These are phyloP conservation scores for Campoplex nolae DNA, from an alignment of 2,888 invertebrate species.

Conservation along the genomic window DNA sequence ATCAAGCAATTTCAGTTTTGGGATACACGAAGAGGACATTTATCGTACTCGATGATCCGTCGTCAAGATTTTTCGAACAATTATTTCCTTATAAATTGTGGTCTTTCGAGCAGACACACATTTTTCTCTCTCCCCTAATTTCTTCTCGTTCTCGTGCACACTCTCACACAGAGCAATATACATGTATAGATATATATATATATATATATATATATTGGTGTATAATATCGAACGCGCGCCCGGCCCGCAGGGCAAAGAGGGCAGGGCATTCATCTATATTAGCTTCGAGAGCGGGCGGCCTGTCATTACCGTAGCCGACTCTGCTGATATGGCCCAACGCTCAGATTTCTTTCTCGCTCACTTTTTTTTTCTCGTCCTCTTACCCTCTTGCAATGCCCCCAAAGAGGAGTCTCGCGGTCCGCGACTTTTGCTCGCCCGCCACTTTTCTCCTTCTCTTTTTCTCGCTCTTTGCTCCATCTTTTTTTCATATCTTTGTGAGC, in stretches of 20 bases:
- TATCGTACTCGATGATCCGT: slow-evolving; percentile 42
- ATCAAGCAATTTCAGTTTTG: slow-evolving; percentile 42
- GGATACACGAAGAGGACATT: not conserved
- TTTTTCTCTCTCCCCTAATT: slow-evolving; percentile 45
- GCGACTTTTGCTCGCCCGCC: slow-evolving; percentile 60
- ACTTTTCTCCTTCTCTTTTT: slow-evolving; percentile 42
- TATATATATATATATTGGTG: slow-evolving; percentile 46
- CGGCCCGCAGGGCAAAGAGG: slow-evolving; percentile 83
- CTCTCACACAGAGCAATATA: not conserved
- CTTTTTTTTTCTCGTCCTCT: slow-evolving; percentile 56
- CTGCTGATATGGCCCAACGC: slow-evolving; percentile 73
- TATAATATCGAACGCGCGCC: slow-evolving; percentile 68
- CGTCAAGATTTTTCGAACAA: slow-evolving; percentile 47
- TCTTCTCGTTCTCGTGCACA: slow-evolving; percentile 37
- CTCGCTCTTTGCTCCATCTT: slow-evolving; percentile 40
- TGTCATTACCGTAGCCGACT: slow-evolving; percentile 84
- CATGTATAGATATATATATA: slow-evolving; percentile 38
- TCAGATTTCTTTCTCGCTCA: slow-evolving; percentile 62
- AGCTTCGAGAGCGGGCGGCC: slow-evolving; percentile 85
- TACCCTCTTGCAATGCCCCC: slow-evolving; percentile 22
- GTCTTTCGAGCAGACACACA: slow-evolving; percentile 43
- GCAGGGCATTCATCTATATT: slow-evolving; percentile 85
- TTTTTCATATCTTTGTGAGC: slow-evolving; percentile 50
- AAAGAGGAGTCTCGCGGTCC: slow-evolving; percentile 51
- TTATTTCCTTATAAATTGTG: slow-evolving; percentile 56